A percentile compares a stretch with the other conserved stretches of the same genome.
Evolutionary conservation across 1,140 invertebrate species (phyloP).

Genomic region (Proales similis): DNA sequence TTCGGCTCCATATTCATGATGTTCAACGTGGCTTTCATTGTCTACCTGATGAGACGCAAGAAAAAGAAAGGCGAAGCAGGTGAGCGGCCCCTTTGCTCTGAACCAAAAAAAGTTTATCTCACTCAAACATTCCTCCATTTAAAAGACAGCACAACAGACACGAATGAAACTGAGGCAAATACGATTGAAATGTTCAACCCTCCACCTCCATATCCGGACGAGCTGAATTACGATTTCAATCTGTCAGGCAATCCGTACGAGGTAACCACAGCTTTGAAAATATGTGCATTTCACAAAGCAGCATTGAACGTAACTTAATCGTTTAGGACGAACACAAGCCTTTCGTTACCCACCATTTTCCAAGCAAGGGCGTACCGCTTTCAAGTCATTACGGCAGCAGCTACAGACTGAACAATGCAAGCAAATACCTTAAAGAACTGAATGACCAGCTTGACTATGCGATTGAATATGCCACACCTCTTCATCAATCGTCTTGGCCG

Average conservation of each 20-base stretch:
- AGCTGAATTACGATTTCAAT: constrained; percentile 23
- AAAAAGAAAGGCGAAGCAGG: constrained; percentile 35
- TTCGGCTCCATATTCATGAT: constrained; percentile 26
- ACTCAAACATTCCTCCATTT: not conserved
- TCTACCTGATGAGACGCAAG: constrained; percentile 25
- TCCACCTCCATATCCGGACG: constrained; percentile 32
- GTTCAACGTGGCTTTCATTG: constrained; percentile 30
- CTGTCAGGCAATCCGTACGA: constrained; percentile 8
- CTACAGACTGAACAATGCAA: constrained; percentile 1
- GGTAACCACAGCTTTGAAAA: too few species aligned
- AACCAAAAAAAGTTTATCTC: not conserved
- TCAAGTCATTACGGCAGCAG: too few species aligned
- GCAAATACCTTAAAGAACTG: constrained; percentile 24
- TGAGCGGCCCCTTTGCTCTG: too few species aligned
- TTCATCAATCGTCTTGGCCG: constrained; percentile 12
- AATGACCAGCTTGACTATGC: constrained; percentile 28
- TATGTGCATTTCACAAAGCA: too few species aligned
- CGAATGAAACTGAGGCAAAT: constrained; percentile 33
- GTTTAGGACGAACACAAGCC: constrained; percentile 37
- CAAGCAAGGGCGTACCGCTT: too few species aligned
- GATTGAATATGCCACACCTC: constrained; percentile 29
- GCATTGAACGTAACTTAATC: too few species aligned
- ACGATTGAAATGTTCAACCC: constrained; percentile 37
- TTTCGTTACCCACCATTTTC: constrained; percentile 33
- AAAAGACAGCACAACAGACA: constrained; percentile 24